phyloP scores from a whole-genome alignment of 1,140 invertebrate species.

The Hesperophylax magnus region DNA sequence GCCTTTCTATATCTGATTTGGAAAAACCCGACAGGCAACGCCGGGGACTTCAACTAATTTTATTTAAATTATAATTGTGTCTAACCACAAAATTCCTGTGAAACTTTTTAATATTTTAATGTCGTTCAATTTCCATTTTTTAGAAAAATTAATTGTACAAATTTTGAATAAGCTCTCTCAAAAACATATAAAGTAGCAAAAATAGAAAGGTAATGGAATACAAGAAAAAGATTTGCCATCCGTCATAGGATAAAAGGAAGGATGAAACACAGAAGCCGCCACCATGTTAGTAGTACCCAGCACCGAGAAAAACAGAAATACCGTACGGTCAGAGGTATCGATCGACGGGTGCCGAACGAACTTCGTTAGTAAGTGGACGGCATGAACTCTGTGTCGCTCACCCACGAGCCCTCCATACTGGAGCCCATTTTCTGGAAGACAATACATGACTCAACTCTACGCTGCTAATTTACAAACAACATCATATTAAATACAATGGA shows the following conservation, averaged over 20 bases:
- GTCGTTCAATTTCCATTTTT: neutral
- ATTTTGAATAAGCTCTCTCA: neutral
- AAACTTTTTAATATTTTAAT: too few species aligned
- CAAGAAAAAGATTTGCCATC: neutral
- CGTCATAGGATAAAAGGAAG: neutral
- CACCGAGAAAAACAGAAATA: conserved; percentile 3
- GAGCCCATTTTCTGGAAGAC: conserved; percentile 65
- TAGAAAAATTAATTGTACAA: neutral
- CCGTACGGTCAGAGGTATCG: neutral
- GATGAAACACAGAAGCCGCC: conserved; percentile 7
- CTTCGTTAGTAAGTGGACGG: conserved; percentile 5
- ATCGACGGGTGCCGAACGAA: neutral
- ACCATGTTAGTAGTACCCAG: conserved; percentile 2
- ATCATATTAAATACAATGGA: too few species aligned
- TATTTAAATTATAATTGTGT: too few species aligned
- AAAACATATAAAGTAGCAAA: too few species aligned
- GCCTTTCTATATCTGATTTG: too few species aligned
- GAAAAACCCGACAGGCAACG: too few species aligned
- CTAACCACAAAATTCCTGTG: too few species aligned
- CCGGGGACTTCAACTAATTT: too few species aligned
- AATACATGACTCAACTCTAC: conserved; percentile 16
- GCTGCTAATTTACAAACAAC: neutral
- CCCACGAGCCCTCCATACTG: conserved; percentile 68
- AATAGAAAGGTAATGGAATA: neutral
- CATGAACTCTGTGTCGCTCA: conserved; percentile 66